These are phyloP conservation scores for Tribolium freemani DNA, from an alignment of 2,888 invertebrate species.

Conservation along the genomic window DNA sequence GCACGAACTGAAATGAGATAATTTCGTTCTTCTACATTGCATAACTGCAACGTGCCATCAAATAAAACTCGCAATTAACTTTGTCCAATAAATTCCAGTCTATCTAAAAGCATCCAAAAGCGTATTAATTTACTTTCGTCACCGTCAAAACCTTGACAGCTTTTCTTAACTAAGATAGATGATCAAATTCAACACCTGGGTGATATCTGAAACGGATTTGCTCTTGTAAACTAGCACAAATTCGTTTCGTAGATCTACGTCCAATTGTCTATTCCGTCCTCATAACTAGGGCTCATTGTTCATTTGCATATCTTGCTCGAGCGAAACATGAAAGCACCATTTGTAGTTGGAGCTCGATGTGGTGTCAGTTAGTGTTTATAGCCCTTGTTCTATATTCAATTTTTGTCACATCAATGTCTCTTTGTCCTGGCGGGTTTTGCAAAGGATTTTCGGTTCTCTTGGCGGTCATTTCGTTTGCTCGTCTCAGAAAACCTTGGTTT, in stretches of 20 bases:
- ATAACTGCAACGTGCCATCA: constrained; percentile 17
- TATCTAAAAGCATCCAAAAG: constrained; percentile 5
- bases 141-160: constrained; percentile 10
- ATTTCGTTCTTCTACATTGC: constrained; percentile 27
- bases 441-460: no score
- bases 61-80: background rate
- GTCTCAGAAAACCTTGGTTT: no score
- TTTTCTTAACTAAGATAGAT: constrained; percentile 12
- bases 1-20: constrained; percentile 26
- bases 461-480: no score
- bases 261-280: constrained; percentile 20
- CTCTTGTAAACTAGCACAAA: background rate
- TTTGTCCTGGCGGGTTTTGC: no score
- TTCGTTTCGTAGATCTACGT: constrained; percentile 1
- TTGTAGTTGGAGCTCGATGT: constrained; percentile 17
- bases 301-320: constrained; percentile 25
- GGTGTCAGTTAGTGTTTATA: background rate
- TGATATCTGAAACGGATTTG: background rate
- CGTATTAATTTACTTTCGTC: background rate
- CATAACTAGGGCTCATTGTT: constrained; percentile 17
- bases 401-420: background rate
- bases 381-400: constrained; percentile 17
- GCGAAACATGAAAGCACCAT: constrained; percentile 31
- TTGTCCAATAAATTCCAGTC: background rate
- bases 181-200: background rate